Conservation (phyloP, 2,888 invertebrate species). For the Tachystola acroxantha region DNA sequence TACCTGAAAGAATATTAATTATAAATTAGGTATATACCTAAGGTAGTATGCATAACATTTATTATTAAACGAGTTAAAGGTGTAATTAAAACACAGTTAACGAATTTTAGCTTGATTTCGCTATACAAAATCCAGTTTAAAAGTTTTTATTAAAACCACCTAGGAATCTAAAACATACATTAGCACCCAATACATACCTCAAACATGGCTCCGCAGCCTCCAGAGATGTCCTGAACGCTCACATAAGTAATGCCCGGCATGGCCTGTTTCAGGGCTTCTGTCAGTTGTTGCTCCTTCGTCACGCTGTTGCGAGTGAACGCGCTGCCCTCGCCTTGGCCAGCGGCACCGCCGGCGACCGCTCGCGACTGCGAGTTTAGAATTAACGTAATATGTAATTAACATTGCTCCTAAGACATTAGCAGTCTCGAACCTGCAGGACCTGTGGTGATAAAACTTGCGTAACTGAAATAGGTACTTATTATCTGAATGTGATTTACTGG, state of each 20-base stretch:
- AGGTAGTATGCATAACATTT: too few relatives aligned
- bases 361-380: slow-evolving; percentile 35
- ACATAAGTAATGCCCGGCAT: slow-evolving; percentile 82
- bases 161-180: too few relatives aligned
- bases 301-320: slow-evolving; percentile 50
- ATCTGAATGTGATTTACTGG: too few relatives aligned
- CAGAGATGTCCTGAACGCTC: slow-evolving; percentile 85
- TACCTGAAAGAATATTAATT: slow-evolving; percentile 59
- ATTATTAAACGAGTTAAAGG: too few relatives aligned
- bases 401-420: not conserved
- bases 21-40: too few relatives aligned
- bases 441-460: not conserved
- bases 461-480: too few relatives aligned
- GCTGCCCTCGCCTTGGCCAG: slow-evolving; percentile 19
- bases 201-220: slow-evolving; percentile 91
- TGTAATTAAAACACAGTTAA: too few relatives aligned
- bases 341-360: slow-evolving; percentile 28
- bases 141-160: too few relatives aligned
- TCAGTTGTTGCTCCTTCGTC: slow-evolving; percentile 56
- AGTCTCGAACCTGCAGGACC: not conserved
- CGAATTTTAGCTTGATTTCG: too few relatives aligned
- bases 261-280: slow-evolving; percentile 44
- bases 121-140: too few relatives aligned
- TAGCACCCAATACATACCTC: too few relatives aligned
- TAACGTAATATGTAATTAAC: not conserved